Base-by-base conservation (phyloP, 2,888 invertebrate species). In the Sarcophaga subvicina region DNA sequence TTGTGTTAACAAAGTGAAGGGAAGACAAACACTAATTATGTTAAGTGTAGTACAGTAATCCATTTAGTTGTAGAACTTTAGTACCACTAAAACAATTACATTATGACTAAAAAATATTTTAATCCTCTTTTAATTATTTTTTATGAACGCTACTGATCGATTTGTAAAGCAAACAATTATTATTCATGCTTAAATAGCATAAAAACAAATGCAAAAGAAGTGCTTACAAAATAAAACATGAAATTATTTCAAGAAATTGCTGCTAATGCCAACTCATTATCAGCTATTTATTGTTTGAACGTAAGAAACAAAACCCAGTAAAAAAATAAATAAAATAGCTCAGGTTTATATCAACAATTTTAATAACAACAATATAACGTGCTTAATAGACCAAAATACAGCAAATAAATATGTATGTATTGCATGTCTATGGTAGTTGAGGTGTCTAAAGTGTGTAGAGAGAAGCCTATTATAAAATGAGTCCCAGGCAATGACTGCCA, bases 201-300 rank as follows among this genome's bases (percentile, higher is more conserved):
- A 54, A 54, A 49, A 54, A 17, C 54, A 14, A 12, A 54, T 14
- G 54, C 54, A 14, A 37, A 45, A 67, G 59, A 70, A 64, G n/a
- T 49, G 17, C 37, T 49, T 81, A 82, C 64, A 71, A 83, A 80
- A 83, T 54, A 49, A 54, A 54, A 49, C 71, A 80, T 79, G 59
- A 82, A 71, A 79, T 76, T 66, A 71, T 86, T 67, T 59, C 17
- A 64, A 70, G 22, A 77, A 72, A 83, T 60, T 25, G 12, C 45
- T 76, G 76, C 69, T 83, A 83, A 83, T 86, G 62, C 62, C 59
- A 59, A 17, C 80, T 80, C 83, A 86, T 86, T 86, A 86, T 64
- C 77, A 80, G 25, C 69, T 62, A 78, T 71, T 83, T 73, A 78
- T 49, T 62, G n/a, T 54, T 17, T 0, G 5, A 54, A 12, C 4